Percentiles rank a stretch among this genome's conserved stretches.
Evolutionary conservation across 2,113 vertebrate genomes (phyloP).

Genomic region (Brevimyrus niger): DNA sequence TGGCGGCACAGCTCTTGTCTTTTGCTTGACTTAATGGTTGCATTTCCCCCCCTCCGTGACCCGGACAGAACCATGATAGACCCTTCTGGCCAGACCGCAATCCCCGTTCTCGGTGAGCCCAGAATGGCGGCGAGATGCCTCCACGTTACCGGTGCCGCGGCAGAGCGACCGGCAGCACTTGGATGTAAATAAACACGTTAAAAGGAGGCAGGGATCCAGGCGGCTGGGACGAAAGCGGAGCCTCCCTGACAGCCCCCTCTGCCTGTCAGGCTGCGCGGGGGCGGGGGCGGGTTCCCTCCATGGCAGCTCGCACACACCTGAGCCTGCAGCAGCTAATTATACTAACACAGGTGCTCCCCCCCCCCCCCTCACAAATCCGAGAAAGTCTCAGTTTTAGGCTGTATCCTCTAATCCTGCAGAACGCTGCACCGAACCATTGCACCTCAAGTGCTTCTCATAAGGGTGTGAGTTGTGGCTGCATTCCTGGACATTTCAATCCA

Average conservation of each 20-base stretch:
- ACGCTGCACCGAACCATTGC: neutral
- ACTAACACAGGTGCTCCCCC: neutral
- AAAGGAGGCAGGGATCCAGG: neutral
- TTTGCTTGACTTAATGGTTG: neutral
- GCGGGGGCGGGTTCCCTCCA: neutral
- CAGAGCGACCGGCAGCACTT: neutral
- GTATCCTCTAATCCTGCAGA: neutral
- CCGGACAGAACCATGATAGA: neutral
- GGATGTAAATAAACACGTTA: constrained; percentile 16
- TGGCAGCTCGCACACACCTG: neutral
- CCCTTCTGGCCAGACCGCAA: neutral
- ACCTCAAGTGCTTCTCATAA: neutral
- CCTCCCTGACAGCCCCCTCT: neutral
- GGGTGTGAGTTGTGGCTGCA: neutral
- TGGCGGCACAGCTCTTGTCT: neutral
- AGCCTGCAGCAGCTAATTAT: neutral
- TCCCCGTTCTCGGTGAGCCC: neutral
- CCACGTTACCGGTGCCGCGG: neutral
- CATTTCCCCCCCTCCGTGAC: neutral
- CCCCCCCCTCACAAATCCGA: neutral
- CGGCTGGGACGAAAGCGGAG: neutral
- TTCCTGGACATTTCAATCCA: neutral
- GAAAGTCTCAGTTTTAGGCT: neutral
- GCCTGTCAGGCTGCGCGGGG: neutral
- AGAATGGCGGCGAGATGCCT: neutral